Conservation (phyloP, 2,797 vertebrate genomes). For the Oophaga sylvatica region DNA sequence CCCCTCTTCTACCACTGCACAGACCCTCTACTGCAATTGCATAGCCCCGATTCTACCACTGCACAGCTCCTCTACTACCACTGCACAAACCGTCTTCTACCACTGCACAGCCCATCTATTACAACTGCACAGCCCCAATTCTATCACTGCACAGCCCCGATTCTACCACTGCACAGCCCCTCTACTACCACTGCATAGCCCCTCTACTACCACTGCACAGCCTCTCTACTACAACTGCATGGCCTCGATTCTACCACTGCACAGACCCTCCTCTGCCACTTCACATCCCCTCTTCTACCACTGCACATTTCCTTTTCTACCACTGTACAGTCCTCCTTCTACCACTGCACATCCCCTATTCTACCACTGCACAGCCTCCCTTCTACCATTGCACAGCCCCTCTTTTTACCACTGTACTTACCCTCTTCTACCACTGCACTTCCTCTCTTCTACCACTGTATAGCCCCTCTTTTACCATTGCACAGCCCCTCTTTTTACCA, state of each 20-base stretch:
- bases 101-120: background rate
- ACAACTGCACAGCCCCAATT: too few species aligned
- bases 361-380: background rate
- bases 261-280: background rate
- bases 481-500: too few species aligned
- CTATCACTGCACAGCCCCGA: background rate
- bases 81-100: background rate
- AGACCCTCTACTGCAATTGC: too few species aligned
- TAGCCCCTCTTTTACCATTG: too few species aligned
- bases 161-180: background rate
- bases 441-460: too few species aligned
- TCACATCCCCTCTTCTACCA: background rate
- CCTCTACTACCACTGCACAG: background rate
- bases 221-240: too few species aligned
- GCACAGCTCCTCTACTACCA: background rate
- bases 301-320: background rate
- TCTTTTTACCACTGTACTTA: too few species aligned
- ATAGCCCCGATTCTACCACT: background rate
- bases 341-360: background rate
- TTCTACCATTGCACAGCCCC: too few species aligned
- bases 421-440: too few species aligned
- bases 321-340: background rate
- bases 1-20: too few species aligned
- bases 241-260: background rate
- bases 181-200: background rate